Evolutionary conservation across 1,140 invertebrate genomes (phyloP).

Genomic region (Pomphorhynchus laevis): DNA sequence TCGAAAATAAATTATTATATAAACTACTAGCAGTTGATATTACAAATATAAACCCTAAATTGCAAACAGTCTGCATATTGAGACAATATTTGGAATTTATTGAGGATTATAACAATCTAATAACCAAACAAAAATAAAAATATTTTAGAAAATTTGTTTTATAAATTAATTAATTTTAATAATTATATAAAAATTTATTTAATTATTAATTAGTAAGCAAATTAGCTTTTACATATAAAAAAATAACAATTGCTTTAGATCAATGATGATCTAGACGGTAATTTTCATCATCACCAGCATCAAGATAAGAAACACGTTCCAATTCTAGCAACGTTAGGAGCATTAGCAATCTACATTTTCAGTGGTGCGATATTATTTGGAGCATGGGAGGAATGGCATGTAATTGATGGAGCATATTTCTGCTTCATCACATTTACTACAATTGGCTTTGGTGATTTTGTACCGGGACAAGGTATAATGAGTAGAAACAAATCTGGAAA

Average conservation of each 20-base stretch:
- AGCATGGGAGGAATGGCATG: slow-evolving; percentile 10
- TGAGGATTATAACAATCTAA: too few species aligned
- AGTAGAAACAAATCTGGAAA: slow-evolving; percentile 4
- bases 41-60: too few species aligned
- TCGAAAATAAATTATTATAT: too few species aligned
- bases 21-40: too few species aligned
- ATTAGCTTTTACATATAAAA: too few species aligned
- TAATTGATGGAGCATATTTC: slow-evolving; percentile 11
- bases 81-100: too few species aligned
- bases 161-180: too few species aligned
- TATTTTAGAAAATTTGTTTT: too few species aligned
- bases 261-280: slow-evolving; percentile 12
- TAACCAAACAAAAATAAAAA: too few species aligned
- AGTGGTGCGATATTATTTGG: slow-evolving; percentile 11
- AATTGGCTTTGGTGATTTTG: slow-evolving; percentile 14
- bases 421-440: slow-evolving; percentile 29
- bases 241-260: slow-evolving; percentile 5
- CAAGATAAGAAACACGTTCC: slow-evolving; percentile 20
- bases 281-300: not conserved
- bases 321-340: slow-evolving; percentile 42
- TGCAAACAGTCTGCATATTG: too few species aligned
- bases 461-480: slow-evolving; percentile 19
- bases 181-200: too few species aligned
- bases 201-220: too few species aligned
- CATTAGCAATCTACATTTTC: slow-evolving; percentile 10